These are phyloP conservation scores for Nibea albiflora DNA, from an alignment of 2,113 vertebrate genomes.

Conservation along the genomic window DNA sequence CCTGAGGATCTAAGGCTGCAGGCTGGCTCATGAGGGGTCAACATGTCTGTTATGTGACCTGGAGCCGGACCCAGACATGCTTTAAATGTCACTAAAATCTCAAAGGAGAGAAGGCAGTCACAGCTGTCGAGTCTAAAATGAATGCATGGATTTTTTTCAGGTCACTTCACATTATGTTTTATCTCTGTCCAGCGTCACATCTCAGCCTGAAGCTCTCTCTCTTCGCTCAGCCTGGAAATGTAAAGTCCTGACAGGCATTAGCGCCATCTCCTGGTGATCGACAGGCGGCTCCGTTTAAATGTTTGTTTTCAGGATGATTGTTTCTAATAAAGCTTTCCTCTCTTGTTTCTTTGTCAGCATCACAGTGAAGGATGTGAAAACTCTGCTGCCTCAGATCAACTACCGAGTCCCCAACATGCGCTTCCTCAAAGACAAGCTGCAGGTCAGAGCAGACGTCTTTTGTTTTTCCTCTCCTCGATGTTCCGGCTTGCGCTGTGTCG, in stretches of 20 bases:
- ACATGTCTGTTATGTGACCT: no score
- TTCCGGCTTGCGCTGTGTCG: not conserved
- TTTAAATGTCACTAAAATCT: no score
- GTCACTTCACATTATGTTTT: no score
- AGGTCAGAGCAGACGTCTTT: slow-evolving; percentile 77
- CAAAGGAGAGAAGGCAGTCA: no score
- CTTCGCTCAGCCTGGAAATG: not conserved
- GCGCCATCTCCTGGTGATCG: slow-evolving; percentile 48
- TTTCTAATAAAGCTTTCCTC: not conserved
- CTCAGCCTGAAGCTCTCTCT: not conserved
- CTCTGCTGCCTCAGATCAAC: slow-evolving; percentile 89
- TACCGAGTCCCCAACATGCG: slow-evolving; percentile 90
- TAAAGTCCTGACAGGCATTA: not conserved
- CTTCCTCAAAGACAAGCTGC: slow-evolving; percentile 88
- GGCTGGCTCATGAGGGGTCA: no score
- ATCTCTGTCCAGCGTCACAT: not conserved
- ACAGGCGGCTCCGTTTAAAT: no score
- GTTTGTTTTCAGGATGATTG: not conserved
- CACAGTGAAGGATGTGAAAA: slow-evolving; percentile 89
- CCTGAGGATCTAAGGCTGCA: no score
- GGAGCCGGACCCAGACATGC: no score
- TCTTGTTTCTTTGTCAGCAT: slow-evolving; percentile 73
- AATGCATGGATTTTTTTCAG: no score
- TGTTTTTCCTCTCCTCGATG: slow-evolving; percentile 1
- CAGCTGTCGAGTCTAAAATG: no score